Base-by-base conservation (phyloP, 2,113 vertebrate genomes). In the Litocranius walleri region DNA sequence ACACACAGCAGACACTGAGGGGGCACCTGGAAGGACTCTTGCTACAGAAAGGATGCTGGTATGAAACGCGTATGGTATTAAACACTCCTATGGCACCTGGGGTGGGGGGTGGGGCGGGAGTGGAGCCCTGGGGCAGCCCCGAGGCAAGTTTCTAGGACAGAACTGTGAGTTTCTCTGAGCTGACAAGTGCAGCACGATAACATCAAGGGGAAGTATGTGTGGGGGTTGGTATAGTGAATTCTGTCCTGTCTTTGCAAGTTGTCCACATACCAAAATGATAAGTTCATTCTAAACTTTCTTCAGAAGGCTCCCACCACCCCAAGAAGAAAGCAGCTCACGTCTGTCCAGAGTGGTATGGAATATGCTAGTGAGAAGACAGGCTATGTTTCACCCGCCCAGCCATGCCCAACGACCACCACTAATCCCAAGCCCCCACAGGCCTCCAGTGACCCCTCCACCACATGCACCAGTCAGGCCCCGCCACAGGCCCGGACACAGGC, bases 401-500 rank as follows among this genome's bases (percentile, higher is more conserved):
- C 5, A 89, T 13, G 57, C 86, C 64, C 16, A 0, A 9, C 1
- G n/a, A 48, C 62, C 11, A 1, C n/a, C 54, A 8, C 40, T 5
- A 29, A 29, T 27, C 43, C 62, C 5, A 1, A 40, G 71, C 36
- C 11, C n/a, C 43, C 10, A 16, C 50, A 4, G 45, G 12, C 74
- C 43, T 33, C 19, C 14, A 1, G 48, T 3, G 29, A 33, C 29
- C 78, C 23, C 33, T 19, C 82, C 52, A 29, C 6, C 30, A 15
- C 0, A 1, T 15, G 17, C n/a, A 33, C 13, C 50, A 19, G 54
- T 6, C 64, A 9, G 0, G 6, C 2, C 17, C 10, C 13, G 1
- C 52, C 57, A 10, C n/a, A n/a, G n/a, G n/a, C 3, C 82, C 43
- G 36, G 89, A 71, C 61, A 1, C 14, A 57, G 12, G 62, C 87